Conservation (phyloP, 2,113 vertebrate genomes). For the Nycticebus coucang region DNA sequence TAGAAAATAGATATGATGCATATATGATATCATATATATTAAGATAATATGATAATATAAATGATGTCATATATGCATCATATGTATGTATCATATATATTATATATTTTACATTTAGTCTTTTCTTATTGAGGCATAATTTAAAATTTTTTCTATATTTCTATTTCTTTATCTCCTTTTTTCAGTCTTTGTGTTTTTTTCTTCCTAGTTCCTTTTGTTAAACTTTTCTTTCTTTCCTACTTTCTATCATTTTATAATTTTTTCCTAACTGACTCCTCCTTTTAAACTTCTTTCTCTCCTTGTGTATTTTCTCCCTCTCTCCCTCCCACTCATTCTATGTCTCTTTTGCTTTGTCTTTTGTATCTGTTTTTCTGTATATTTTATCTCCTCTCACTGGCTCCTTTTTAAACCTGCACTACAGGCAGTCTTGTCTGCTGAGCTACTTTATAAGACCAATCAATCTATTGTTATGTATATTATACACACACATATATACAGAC, state of each 20-base stretch:
- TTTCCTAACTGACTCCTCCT: background rate
- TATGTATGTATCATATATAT: too few relatives aligned
- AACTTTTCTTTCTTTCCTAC: background rate
- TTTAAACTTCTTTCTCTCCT: background rate
- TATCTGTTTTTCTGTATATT: background rate
- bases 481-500: background rate
- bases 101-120: background rate
- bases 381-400: background rate
- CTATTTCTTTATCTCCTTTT: background rate
- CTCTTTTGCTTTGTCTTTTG: background rate
- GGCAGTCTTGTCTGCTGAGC: background rate
- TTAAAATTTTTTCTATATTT: background rate
- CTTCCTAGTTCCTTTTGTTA: background rate
- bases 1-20: too few relatives aligned
- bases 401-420: background rate
- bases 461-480: background rate
- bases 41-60: too few relatives aligned
- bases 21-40: too few relatives aligned
- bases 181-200: background rate
- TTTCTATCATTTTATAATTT: background rate
- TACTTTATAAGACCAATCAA: background rate
- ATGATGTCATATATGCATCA: too few relatives aligned
- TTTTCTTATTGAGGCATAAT: conserved; percentile 5
- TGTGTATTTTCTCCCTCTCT: background rate
- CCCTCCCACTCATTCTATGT: too few relatives aligned